Evolutionary conservation across 1,140 invertebrate genomes (phyloP), one percentile per base, ranked within the genome.

Genomic region (Solenopsis fugax): DNA sequence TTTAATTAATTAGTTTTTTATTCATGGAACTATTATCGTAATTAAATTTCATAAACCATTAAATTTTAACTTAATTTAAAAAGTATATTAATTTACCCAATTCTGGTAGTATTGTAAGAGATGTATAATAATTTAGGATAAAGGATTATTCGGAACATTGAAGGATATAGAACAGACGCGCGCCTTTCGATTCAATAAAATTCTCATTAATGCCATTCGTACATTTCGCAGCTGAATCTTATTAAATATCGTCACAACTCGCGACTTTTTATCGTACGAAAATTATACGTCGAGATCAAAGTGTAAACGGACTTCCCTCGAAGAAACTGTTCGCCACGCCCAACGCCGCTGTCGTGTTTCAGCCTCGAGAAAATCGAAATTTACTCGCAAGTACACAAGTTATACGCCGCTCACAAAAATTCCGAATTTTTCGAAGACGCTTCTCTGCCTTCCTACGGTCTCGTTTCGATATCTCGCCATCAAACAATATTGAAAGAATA

Each of bases 161-260:
- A 2, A 60, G 13, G 80, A 13, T 6, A 58, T 6, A 24, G n/a
- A 60, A 75, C 18, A 62, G 24, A 56, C 10, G 29, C 29, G 29
- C 29, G 41, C 18, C 3, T 75, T 21, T 84, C 58, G 45, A 84
- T 16, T 69, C 18, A 76, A 88, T 62, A 76, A 88, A 69, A 60
- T 88, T 71, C 41, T 72, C 29, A 62, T 89, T 85, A 87, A 85
- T 89, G 34, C 41, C 29, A 72, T n/a, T 52, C 77, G 64, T 89
- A 84, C 71, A 88, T 58, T 71, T 29, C 45, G 37, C 16, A 48
- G 13, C 34, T 76, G 69, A 84, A 24, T 16, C 21, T 72, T 50
- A 85, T 48, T 64, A 48, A 77, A 85, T 75, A 45, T 29, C 18
- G 60, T 60, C 29, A 62, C 52, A 77, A 50, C n/a, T 52, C 37